Evolutionary conservation across 1,140 invertebrate species (phyloP).

Genomic region (Stenopsyche tienmushanensis): DNA sequence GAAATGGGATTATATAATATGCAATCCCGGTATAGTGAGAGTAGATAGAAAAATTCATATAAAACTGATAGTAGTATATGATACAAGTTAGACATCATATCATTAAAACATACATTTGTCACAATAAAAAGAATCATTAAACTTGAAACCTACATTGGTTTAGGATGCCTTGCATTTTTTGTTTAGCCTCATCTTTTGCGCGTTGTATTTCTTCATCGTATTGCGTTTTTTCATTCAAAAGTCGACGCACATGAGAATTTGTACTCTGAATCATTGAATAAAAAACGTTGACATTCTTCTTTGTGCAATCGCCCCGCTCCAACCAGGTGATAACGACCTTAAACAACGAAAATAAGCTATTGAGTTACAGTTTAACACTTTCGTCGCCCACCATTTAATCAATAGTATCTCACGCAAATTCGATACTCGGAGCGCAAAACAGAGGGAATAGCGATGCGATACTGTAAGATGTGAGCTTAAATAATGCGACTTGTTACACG

Average conservation of each 20-base stretch:
- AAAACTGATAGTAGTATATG: no score
- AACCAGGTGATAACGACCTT: slow-evolving; percentile 86
- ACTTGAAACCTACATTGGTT: slow-evolving; percentile 78
- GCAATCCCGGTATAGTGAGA: no score
- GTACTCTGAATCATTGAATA: slow-evolving; percentile 94
- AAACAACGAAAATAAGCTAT: slow-evolving; percentile 39
- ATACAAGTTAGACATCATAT: no score
- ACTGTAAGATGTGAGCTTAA: no score
- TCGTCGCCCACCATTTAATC: background rate
- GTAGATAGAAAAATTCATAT: no score
- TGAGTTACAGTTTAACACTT: no score
- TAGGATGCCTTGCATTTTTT: slow-evolving; percentile 76
- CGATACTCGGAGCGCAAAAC: no score
- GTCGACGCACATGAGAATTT: slow-evolving; percentile 82
- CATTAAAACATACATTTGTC: no score
- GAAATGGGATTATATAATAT: no score
- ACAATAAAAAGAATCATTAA: slow-evolving; percentile 3
- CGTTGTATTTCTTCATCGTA: slow-evolving; percentile 84
- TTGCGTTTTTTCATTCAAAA: slow-evolving; percentile 79
- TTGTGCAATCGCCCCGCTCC: slow-evolving; percentile 87
- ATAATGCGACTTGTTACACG: no score
- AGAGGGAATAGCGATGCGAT: no score
- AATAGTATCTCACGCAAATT: background rate
- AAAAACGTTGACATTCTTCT: slow-evolving; percentile 84
- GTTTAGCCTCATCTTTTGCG: slow-evolving; percentile 75